Evolutionary conservation across 2,888 invertebrate genomes (phyloP), one percentile per base, ranked within the genome.

Genomic region (Cephus sareptanus): DNA sequence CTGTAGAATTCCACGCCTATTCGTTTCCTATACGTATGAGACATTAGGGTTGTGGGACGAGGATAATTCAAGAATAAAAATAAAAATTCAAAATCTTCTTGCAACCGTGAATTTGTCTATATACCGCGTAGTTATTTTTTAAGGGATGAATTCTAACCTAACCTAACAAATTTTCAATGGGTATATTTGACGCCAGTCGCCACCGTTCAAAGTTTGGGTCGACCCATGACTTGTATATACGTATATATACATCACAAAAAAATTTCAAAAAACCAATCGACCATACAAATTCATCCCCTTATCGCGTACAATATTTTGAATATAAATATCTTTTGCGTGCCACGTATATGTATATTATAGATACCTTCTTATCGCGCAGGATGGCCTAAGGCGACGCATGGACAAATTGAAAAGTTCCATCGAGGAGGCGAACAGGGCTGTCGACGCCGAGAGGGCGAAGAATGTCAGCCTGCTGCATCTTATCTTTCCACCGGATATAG

Each of bases 401-500:
- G 98, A 98, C 87, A 98, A 98, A 91, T 93, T 98, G 86, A 98
- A 98, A 92, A 96, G 96, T 89, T 97, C 97, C 40, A 98, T 98
- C 89, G 97, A 98, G 92, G 98, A 98, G 91, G 97, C 98, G 23
- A 98, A 97, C 88, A 94, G 95, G 85, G 98, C 98, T 0, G 98
- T 98, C 0, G 97, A 97, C 88, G 96, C 97, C 85, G 98, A 98
- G 90, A 93, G 98, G 83, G 97, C 97, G 92, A 98, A 98, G 92
- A 98, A 98, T 89, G 98, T 98, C 88, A 97, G 98, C 85, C 94
- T 98, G 12, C 93, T 98, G 76, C 97, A 98, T 92, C 94, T 98
- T 89, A 98, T 98, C 92, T 98, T 98, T 90, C 98, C 98, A 30
- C 97, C 98, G 40, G 97, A 97, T 90, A 98, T 98, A 84, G 98